These are phyloP conservation scores for Nyctibius grandis DNA, from an alignment of 2,797 vertebrate species.

Conservation along the genomic window DNA sequence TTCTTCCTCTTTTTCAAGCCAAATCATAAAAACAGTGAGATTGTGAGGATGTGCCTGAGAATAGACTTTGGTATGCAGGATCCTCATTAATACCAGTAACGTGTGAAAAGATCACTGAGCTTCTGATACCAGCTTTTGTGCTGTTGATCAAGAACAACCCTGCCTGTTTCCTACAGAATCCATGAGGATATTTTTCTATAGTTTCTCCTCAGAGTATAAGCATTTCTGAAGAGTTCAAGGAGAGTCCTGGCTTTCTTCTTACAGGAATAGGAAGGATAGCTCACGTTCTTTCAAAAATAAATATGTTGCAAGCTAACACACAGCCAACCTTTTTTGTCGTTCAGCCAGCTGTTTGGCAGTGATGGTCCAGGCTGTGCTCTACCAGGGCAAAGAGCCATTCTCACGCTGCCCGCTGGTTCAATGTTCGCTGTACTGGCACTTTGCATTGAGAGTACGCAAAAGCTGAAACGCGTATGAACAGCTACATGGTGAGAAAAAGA, in stretches of 20 bases:
- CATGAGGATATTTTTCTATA: background rate
- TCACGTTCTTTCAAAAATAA: background rate
- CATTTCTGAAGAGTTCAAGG: background rate
- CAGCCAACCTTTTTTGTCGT: background rate
- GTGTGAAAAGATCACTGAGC: background rate
- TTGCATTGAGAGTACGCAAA: background rate
- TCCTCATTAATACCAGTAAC: background rate
- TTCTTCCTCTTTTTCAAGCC: background rate
- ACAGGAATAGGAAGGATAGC: background rate
- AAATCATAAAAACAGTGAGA: background rate
- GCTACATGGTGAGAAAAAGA: background rate
- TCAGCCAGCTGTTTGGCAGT: background rate
- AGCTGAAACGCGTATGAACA: background rate
- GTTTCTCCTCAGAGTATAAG: background rate
- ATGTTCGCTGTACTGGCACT: background rate
- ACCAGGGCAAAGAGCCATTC: accelerated
- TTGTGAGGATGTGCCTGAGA: background rate
- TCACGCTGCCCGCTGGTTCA: accelerated
- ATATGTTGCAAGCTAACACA: background rate
- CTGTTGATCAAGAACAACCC: background rate
- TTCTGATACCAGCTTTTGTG: background rate
- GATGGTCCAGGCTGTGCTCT: background rate
- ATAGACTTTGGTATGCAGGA: background rate
- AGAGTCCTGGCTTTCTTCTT: background rate
- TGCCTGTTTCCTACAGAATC: background rate